phyloP scores from a whole-genome alignment of 2,113 vertebrate species.

The Notothenia rossii region DNA sequence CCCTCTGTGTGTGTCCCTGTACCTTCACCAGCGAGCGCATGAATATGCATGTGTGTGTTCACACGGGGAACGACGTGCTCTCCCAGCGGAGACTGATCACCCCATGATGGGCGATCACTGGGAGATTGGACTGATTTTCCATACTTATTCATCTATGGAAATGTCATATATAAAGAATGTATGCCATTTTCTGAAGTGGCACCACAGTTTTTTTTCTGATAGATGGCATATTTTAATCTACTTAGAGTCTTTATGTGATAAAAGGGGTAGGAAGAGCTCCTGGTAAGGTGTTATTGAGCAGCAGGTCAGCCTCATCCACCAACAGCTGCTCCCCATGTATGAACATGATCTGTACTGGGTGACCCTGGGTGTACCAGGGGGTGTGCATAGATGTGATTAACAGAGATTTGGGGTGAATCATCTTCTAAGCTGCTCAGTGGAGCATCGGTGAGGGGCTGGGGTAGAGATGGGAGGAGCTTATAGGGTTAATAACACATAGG shows the following conservation, averaged over 20 bases:
- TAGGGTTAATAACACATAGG: slow-evolving; percentile 24
- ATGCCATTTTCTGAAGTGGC: slow-evolving; percentile 76
- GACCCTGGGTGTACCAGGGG: slow-evolving; percentile 49
- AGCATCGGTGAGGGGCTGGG: slow-evolving; percentile 42
- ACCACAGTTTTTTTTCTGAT: slow-evolving; percentile 59
- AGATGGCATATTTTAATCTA: slow-evolving; percentile 64
- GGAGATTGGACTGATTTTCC: slow-evolving; percentile 68
- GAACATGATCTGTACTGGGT: slow-evolving; percentile 36
- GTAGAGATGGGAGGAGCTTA: slow-evolving; percentile 37
- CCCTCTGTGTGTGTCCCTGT: slow-evolving; percentile 36
- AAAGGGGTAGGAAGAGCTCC: slow-evolving; percentile 26
- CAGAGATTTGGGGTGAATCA: slow-evolving; percentile 80
- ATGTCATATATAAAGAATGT: slow-evolving; percentile 74
- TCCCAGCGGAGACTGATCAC: slow-evolving; percentile 65
- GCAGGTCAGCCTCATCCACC: slow-evolving; percentile 37
- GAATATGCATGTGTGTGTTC: slow-evolving; percentile 62
- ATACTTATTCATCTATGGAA: slow-evolving; percentile 67
- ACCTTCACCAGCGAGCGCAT: slow-evolving; percentile 17
- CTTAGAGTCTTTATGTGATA: slow-evolving; percentile 46
- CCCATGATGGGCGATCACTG: slow-evolving; percentile 71
- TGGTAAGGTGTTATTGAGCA: slow-evolving; percentile 40
- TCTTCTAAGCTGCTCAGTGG: slow-evolving; percentile 77
- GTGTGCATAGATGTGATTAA: slow-evolving; percentile 75
- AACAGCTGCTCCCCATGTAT: slow-evolving; percentile 39
- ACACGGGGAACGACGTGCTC: slow-evolving; percentile 38